Base-by-base conservation (phyloP, 2,113 vertebrate genomes). In the Xerus inauris region DNA sequence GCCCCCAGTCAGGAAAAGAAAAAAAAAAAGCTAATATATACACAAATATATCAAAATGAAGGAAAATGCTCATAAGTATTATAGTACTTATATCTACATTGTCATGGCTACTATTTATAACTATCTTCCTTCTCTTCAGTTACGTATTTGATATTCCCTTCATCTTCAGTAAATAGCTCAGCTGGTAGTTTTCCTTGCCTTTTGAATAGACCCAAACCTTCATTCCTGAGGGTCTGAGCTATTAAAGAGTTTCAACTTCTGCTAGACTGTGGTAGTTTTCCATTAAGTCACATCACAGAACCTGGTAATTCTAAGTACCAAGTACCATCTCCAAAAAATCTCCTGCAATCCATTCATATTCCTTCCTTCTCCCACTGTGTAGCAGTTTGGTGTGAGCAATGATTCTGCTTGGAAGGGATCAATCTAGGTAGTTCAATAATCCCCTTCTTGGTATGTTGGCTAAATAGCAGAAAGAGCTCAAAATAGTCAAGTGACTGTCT, bases 41-140 rank as follows among this genome's bases (percentile, higher is more conserved):
- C 9, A 76, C 22, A 82, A 59, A 51, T 94, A 59, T 59, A 59
- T 71, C n/a, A 93, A 91, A 94, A 89, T 47, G 32, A 91, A 17
- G 42, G 17, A 32, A 93, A 91, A 83, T 49, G 20, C 4, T 91
- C 20, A 38, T 62, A 69, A 79, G 16, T 90, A 30, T 82, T 77
- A 64, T 3, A 91, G 42, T 81, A 14, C 72, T 93, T 85, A 22
- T 62, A 73, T 73, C 81, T 90, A 40, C 54, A 38, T 90, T n/a
- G 49, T 77, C 35, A 67, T 73, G 64, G 64, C 73, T 87, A 54
- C 65, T n/a, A 8, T 45, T 90, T 57, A 19, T 86, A 69, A 45
- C 38, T 90, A 83, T 4, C 71, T 64, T 79, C 49, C 82, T 62
- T 59, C 47, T 64, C 67, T 65, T 62, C n/a, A 2, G 30, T 82